Conservation (phyloP, 2,113 vertebrate species). For the Bubo scandiacus region DNA sequence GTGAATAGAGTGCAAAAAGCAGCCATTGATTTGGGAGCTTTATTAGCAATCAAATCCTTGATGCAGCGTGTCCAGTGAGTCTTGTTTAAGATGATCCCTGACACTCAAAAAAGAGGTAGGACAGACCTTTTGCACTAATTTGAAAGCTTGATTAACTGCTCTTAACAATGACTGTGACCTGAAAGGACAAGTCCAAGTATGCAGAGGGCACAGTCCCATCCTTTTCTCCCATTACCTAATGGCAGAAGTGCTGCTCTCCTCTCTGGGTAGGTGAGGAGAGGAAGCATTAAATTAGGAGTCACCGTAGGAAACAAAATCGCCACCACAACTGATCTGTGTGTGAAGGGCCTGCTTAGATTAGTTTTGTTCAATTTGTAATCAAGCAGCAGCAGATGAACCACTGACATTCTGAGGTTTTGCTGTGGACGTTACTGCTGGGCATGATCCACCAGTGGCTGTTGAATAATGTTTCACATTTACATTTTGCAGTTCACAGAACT, state of each 20-base stretch:
- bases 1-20: not conserved
- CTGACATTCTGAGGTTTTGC: constrained; percentile 1
- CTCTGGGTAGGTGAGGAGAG: not conserved
- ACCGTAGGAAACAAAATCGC: not conserved
- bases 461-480: not conserved
- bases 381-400: not conserved
- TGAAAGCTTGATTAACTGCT: constrained; percentile 5
- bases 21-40: not conserved
- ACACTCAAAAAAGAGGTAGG: not conserved
- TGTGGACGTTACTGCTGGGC: not conserved
- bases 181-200: not conserved
- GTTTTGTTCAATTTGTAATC: not conserved
- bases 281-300: not conserved
- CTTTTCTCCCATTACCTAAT: not conserved
- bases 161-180: not conserved
- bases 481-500: constrained; percentile 26
- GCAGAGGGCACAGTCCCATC: not conserved
- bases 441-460: not conserved
- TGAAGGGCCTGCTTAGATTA: not conserved
- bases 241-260: not conserved
- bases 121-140: not conserved
- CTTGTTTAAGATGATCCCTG: not conserved
- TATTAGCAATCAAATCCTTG: not conserved
- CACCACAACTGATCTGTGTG: not conserved
- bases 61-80: not conserved